These are phyloP conservation scores for Diuraphis noxia DNA, from an alignment of 1,140 invertebrate species.

Conservation along the genomic window DNA sequence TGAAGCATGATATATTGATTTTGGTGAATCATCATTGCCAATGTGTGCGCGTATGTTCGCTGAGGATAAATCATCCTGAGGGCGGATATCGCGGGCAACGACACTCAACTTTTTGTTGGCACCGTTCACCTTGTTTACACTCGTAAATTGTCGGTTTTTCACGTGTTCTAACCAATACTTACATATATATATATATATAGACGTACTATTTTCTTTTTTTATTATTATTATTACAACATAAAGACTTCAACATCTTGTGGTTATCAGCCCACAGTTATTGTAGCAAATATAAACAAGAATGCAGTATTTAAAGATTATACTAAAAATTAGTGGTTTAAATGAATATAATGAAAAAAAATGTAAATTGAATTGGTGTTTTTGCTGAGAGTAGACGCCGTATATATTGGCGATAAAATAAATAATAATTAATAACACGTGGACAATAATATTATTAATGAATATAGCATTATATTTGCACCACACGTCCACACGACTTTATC, in stretches of 20 bases:
- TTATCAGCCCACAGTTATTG: too few species aligned
- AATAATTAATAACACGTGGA: background rate
- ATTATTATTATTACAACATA: too few species aligned
- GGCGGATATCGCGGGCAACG: background rate
- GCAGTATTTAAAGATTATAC: too few species aligned
- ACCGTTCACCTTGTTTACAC: background rate
- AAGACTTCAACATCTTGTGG: too few species aligned
- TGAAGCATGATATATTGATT: background rate
- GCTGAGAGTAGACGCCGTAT: too few species aligned
- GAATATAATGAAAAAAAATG: too few species aligned
- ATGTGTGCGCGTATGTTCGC: background rate
- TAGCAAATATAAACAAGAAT: too few species aligned
- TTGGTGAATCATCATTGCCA: background rate
- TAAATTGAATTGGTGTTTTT: too few species aligned
- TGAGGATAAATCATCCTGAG: background rate
- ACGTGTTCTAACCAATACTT: background rate
- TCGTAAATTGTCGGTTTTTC: conserved; percentile 1
- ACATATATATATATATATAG: too few species aligned
- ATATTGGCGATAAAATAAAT: background rate
- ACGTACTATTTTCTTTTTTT: too few species aligned
- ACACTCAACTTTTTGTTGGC: conserved; percentile 6
- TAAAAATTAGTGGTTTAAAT: too few species aligned
- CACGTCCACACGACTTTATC: background rate
- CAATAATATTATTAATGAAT: background rate
- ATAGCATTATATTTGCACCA: background rate